Conservation (phyloP, 1,140 invertebrate genomes). For the Armadillidium nasatum region DNA sequence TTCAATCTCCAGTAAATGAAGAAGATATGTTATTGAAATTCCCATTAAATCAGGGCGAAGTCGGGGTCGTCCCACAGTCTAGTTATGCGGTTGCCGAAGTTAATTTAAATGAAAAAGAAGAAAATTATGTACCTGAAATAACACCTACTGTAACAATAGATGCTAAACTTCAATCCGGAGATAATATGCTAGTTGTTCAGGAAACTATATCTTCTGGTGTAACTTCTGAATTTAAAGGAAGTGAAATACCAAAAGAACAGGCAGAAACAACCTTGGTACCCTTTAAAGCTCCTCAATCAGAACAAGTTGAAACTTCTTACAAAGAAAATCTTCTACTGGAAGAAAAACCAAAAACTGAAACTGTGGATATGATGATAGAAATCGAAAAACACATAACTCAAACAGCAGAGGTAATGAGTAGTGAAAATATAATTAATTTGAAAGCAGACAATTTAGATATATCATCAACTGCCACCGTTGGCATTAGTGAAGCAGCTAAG, state of each 20-base stretch:
- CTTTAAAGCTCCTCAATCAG: background rate
- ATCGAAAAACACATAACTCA: slow-evolving; percentile 12
- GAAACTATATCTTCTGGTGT: slow-evolving; percentile 40
- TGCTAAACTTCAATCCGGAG: background rate
- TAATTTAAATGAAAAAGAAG: background rate
- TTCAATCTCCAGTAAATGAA: too few species aligned
- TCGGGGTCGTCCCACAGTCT: too few species aligned
- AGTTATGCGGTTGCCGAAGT: background rate
- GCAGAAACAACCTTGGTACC: slow-evolving; percentile 50
- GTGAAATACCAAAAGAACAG: slow-evolving; percentile 51
- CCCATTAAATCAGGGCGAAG: too few species aligned
- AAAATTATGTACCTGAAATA: background rate
- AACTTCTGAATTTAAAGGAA: slow-evolving; percentile 39
- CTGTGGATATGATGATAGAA: slow-evolving; percentile 26
- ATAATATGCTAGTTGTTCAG: slow-evolving; percentile 31
- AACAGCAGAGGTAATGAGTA: slow-evolving; percentile 29
- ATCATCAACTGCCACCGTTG: slow-evolving; percentile 28
- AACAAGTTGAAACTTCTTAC: background rate
- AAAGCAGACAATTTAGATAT: background rate
- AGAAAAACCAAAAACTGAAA: slow-evolving; percentile 19
- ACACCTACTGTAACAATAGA: background rate
- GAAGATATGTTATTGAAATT: too few species aligned
- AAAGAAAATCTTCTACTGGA: background rate
- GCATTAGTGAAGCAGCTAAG: slow-evolving; percentile 32
- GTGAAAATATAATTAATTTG: slow-evolving; percentile 25